Base-by-base conservation (phyloP, 2,113 vertebrate species). In the Bufo bufo region DNA sequence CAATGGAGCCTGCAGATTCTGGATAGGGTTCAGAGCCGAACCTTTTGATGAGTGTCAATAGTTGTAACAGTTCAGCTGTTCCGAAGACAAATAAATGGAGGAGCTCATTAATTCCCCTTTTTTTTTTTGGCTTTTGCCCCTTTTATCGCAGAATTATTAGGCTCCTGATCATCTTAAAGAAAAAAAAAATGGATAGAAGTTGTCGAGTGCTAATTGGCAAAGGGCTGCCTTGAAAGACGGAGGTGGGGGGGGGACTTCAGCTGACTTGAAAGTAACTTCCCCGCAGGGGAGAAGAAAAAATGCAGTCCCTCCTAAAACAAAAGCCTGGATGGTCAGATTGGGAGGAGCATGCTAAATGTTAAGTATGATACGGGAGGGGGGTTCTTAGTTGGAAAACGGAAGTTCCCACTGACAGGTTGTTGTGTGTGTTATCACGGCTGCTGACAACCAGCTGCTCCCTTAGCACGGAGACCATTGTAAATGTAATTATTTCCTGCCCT, bases 11-110 rank as follows among this genome's bases (percentile, higher is more conserved):
- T 93, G 92, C 92, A 91, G 92, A 4, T 93, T 91, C 93, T 93
- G 93, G 92, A 93, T 89, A 89, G 91, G 91, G 93, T 93, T 93
- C 92, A 91, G 93, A 93, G 94, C 93, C 90, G 89, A 90, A 86
- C 88, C 91, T 93, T 96, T 96, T 96, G 95, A 95, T 95, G 93
- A 95, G 94, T 93, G 80, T 95, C 95, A 96, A 94, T 94, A 94
- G 94, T 95, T 94, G 95, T 95, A 96, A 96, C 95, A 96, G 95
- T 96, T 96, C 95, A 96, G 95, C 95, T 96, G 95, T 95, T 95
- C 94, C 94, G 92, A 95, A 95, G 95, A 96, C 95, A 95, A 95
- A 96, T 96, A 95, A 94, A 95, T 92, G 93, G 94, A 95, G 95
- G 94, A 95, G 95, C 94, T 95, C 93, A 96, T 96, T 96, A 96